phyloP scores from a whole-genome alignment of 2,888 invertebrate species.

The Peribatodes rhomboidaria region DNA sequence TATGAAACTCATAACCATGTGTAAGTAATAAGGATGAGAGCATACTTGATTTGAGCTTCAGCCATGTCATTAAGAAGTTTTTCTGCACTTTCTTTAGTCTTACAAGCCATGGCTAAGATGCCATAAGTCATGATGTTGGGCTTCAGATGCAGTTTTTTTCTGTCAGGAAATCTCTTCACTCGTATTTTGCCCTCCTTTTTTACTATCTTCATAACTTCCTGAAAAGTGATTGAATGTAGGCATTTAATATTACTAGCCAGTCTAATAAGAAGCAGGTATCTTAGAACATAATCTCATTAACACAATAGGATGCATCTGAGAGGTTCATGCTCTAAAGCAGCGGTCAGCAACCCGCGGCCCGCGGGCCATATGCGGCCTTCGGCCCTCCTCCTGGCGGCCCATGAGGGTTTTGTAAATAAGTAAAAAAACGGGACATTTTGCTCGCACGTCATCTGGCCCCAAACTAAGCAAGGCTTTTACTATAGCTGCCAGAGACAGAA shows the following conservation, averaged over 20 bases:
- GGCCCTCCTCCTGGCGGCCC: too few relatives aligned
- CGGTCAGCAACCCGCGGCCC: too few relatives aligned
- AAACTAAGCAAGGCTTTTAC: too few relatives aligned
- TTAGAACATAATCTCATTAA: neutral
- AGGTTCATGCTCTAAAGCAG: too few relatives aligned
- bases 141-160: slow-evolving; percentile 80
- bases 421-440: too few relatives aligned
- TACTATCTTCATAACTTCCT: slow-evolving; percentile 87
- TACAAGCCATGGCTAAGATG: slow-evolving; percentile 93
- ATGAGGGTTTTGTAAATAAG: too few relatives aligned
- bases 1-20: neutral
- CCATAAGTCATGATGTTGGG: slow-evolving; percentile 95
- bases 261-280: neutral
- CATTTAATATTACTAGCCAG: neutral
- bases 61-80: slow-evolving; percentile 91
- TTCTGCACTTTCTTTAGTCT: slow-evolving; percentile 87
- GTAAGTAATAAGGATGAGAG: neutral
- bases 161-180: slow-evolving; percentile 65
- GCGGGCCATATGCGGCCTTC: too few relatives aligned
- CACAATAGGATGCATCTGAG: neutral
- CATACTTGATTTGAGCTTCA: slow-evolving; percentile 87
- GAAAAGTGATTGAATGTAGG: slow-evolving; percentile 45
- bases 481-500: too few relatives aligned
- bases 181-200: slow-evolving; percentile 75
- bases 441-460: too few relatives aligned